Conservation (phyloP, 2,888 invertebrate species). For the Lysandra coridon region DNA sequence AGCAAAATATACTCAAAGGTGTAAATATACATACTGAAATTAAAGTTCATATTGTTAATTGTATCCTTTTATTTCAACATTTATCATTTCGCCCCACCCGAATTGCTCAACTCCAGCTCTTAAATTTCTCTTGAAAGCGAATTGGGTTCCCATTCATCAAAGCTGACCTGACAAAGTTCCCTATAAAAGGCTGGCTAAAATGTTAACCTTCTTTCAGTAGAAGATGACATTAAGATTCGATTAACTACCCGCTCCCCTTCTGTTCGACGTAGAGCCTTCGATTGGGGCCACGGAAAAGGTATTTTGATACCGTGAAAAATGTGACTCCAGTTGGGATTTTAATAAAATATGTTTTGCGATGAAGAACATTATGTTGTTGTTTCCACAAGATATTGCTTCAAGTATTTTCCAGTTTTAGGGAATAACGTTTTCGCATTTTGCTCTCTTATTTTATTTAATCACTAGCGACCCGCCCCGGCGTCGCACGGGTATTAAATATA, state of each 20-base stretch:
- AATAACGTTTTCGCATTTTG: background rate
- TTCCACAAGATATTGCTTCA: too few relatives aligned
- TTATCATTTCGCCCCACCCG: background rate
- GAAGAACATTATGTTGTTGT: background rate
- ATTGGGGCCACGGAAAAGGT: slow-evolving; percentile 32
- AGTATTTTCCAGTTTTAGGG: too few relatives aligned
- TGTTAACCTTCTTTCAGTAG: slow-evolving; percentile 36
- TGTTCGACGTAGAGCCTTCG: slow-evolving; percentile 36
- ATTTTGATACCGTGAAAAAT: slow-evolving; percentile 10
- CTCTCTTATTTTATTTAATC: too few relatives aligned
- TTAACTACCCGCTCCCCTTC: slow-evolving; percentile 39
- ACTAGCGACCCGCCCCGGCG: too few relatives aligned
- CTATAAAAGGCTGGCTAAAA: slow-evolving; percentile 36
- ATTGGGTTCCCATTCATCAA: slow-evolving; percentile 34
- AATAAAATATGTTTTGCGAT: background rate
- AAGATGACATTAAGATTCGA: slow-evolving; percentile 41
- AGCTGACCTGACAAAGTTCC: slow-evolving; percentile 35
- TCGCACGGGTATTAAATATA: too few relatives aligned
- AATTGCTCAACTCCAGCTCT: slow-evolving; percentile 29
- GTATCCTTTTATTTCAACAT: slow-evolving; percentile 1
- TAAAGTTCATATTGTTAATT: background rate
- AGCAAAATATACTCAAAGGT: too few relatives aligned
- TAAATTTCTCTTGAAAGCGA: slow-evolving; percentile 29
- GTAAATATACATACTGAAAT: background rate
- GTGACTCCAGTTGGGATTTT: background rate